Base-by-base conservation (phyloP, 1,140 invertebrate genomes). In the Caenorhabditis brenneri region DNA sequence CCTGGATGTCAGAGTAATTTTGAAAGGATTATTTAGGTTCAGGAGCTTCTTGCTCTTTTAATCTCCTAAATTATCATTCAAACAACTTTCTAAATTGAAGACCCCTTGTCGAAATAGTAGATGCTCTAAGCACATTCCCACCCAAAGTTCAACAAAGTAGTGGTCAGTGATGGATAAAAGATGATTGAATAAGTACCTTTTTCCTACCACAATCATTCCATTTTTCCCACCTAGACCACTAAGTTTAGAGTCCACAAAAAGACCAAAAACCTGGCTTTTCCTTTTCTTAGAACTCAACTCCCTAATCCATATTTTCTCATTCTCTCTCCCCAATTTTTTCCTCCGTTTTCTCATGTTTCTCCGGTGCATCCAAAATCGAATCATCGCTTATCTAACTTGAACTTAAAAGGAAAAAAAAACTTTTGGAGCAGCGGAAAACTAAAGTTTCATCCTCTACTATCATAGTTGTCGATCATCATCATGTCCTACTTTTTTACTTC, bases 201-300 rank as follows among this genome's bases (percentile, higher is more conserved):
- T 29, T 7, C 19, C 22, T 42, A 4, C n/a, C 33, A 7, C 6
- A 74, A 42, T 74, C 31, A 33, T 65, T 36, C 58, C 15, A 4
- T 33, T 65, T 58, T 65, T 74, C 65, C 36, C 65, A 74, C 65
- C 65, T 74, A 74, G 65, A 74, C 65, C n/a, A 74, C 65, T 74
- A 42, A 46, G 65, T 74, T 74, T 42, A 74, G 65, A 74, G 65
- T 42, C 65, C 36, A 42, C 19, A n/a, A 74, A 74, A 74, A 24
- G 27, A 74, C 65, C 65, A 74, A 74, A 74, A 74, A 74, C 65
- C 65, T 42, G 36, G 36, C 65, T 42, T 46, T 7, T 16, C 22
- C 36, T 74, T 42, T 24, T 74, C 24, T 31, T 24, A 46, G 36
- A 7, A n/a, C 12, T 29, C 10, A 10, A 24, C n/a, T n/a, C 24